These are phyloP conservation scores for Cacoxenus indagator DNA, from an alignment of 2,888 invertebrate genomes.

Conservation along the genomic window DNA sequence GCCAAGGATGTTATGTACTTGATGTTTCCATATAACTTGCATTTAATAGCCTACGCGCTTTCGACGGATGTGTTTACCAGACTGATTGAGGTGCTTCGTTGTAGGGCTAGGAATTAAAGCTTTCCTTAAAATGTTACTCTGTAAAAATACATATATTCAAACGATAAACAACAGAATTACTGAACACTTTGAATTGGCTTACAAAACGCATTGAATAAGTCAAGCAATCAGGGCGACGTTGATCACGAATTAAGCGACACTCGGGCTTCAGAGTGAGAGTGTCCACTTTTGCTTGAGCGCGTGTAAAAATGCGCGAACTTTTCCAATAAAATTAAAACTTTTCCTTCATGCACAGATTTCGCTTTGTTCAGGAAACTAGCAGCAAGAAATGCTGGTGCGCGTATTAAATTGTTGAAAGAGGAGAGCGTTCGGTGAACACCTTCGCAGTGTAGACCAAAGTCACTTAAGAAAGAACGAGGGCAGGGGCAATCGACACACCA, in stretches of 20 bases:
- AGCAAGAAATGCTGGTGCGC: background rate
- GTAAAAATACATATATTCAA: background rate
- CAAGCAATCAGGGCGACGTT: background rate
- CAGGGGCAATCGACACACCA: too few species aligned
- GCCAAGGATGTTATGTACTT: too few species aligned
- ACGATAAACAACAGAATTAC: background rate
- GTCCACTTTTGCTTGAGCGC: conserved; percentile 27
- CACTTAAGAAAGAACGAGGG: too few species aligned
- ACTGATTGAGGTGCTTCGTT: too few species aligned
- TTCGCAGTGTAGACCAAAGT: too few species aligned
- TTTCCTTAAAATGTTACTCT: too few species aligned
- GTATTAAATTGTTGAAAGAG: too few species aligned
- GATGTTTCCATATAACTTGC: too few species aligned
- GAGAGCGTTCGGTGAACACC: too few species aligned
- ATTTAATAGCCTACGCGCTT: too few species aligned
- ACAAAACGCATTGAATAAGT: background rate
- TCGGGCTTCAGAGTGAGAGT: background rate
- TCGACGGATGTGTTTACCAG: too few species aligned
- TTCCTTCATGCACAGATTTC: conserved; percentile 54
- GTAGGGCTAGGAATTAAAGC: too few species aligned
- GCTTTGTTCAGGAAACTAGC: conserved; percentile 51
- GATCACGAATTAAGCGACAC: background rate
- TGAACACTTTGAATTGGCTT: background rate
- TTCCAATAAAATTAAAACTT: conserved; percentile 64
- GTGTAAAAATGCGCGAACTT: conserved; percentile 49